These are phyloP conservation scores for Oophaga pumilio DNA, from an alignment of 2,113 vertebrate genomes.

Conservation along the genomic window DNA sequence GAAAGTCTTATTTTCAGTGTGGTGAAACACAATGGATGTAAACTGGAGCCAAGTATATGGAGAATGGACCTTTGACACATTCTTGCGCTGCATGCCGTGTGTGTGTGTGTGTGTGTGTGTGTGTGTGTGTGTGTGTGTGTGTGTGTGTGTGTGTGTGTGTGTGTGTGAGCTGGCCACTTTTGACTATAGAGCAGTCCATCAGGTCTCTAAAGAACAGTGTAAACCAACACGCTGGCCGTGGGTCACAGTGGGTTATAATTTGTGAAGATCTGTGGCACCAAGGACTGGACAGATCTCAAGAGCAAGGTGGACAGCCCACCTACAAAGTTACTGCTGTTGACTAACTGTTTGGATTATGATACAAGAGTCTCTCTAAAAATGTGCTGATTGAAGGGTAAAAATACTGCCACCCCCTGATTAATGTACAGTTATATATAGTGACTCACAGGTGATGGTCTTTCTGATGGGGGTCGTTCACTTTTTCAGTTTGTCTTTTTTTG, in stretches of 20 bases:
- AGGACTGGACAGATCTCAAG: too few species aligned
- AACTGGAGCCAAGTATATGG: background rate
- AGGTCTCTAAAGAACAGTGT: background rate
- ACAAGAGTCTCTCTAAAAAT: too few species aligned
- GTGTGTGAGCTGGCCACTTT: background rate
- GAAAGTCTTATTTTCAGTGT: background rate
- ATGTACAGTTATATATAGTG: too few species aligned
- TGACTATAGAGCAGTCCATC: background rate
- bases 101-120: background rate
- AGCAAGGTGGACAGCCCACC: too few species aligned
- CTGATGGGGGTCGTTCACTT: too few species aligned
- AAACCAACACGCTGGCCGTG: background rate
- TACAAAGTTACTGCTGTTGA: too few species aligned
- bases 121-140: background rate
- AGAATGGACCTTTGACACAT: background rate
- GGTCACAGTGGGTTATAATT: background rate
- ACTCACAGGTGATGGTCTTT: too few species aligned
- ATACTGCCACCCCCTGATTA: too few species aligned
- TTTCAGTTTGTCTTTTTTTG: too few species aligned
- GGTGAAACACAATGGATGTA: background rate
- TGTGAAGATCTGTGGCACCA: background rate
- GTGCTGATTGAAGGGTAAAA: too few species aligned
- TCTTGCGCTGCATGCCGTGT: background rate
- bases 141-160: background rate
- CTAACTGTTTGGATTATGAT: too few species aligned